A percentile compares a stretch with the other conserved stretches of the same genome.
These are phyloP conservation scores for Syngnathus scovelli DNA, from an alignment of 2,113 vertebrate species.

Conservation along the genomic window DNA sequence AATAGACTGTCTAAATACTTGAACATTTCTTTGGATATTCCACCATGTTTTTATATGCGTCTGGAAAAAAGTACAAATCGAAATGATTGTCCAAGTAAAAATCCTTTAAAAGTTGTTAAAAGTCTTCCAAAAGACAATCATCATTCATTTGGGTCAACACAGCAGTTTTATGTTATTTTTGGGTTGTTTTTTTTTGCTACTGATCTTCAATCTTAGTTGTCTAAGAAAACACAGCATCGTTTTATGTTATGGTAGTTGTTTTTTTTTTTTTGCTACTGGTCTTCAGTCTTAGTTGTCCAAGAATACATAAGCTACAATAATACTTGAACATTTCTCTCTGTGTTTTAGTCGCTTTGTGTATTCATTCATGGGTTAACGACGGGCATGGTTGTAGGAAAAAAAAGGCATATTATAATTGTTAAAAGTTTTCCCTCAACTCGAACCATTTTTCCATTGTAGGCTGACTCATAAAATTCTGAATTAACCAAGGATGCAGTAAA, in stretches of 20 bases:
- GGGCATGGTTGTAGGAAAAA: too few relatives aligned
- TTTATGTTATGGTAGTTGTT: too few relatives aligned
- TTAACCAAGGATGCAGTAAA: too few relatives aligned
- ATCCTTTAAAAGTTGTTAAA: background rate
- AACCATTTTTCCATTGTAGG: too few relatives aligned
- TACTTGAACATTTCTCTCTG: background rate
- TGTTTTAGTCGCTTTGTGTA: background rate
- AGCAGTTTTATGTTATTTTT: background rate
- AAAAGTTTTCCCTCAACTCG: too few relatives aligned
- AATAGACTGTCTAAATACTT: background rate
- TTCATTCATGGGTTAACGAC: background rate
- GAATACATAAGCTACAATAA: background rate
- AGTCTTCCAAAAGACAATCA: conserved; percentile 1
- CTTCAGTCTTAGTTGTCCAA: background rate
- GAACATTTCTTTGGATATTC: background rate
- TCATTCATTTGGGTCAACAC: background rate
- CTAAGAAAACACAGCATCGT: too few relatives aligned
- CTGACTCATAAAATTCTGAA: too few relatives aligned
- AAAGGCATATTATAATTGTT: too few relatives aligned
- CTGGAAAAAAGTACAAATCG: background rate
- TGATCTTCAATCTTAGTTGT: too few relatives aligned
- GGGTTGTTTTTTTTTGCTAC: background rate
- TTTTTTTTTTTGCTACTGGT: too few relatives aligned
- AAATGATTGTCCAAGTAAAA: background rate
- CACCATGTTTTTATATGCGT: background rate